A percentile compares a stretch with the other conserved stretches of the same genome.
These are phyloP conservation scores for Mimas tiliae DNA, from an alignment of 2,888 invertebrate species.

Conservation along the genomic window DNA sequence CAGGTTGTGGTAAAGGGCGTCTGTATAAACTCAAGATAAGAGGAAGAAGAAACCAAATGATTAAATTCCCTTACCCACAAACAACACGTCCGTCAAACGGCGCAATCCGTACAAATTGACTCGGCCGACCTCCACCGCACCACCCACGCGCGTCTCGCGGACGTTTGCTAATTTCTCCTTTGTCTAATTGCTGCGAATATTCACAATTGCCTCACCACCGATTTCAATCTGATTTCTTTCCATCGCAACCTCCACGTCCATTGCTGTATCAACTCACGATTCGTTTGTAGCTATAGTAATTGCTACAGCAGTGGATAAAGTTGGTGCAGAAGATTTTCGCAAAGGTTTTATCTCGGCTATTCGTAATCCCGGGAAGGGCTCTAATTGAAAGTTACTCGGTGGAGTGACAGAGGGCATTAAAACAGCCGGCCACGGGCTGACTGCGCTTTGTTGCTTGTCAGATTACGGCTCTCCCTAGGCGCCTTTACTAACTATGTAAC, in stretches of 20 bases:
- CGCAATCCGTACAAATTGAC: conserved; percentile 28
- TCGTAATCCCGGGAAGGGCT: conserved; percentile 43
- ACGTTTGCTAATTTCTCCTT: conserved; percentile 35
- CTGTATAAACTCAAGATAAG: conserved; percentile 19
- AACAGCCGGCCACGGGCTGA: conserved; percentile 48
- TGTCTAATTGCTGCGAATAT: conserved; percentile 35
- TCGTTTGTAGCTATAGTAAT: background rate
- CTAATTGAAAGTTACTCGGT: conserved; percentile 64
- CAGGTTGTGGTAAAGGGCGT: background rate
- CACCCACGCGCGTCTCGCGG: conserved; percentile 31
- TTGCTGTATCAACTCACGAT: background rate
- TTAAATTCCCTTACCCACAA: conserved; percentile 27
- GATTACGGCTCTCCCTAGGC: conserved; percentile 60
- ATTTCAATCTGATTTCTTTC: background rate
- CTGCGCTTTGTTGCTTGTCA: conserved; percentile 63
- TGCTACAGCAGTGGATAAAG: conserved; percentile 11
- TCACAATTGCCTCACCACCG: conserved; percentile 21
- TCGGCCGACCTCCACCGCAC: conserved; percentile 25
- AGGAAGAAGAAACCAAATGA: conserved; percentile 15
- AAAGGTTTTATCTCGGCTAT: conserved; percentile 22
- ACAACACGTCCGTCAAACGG: conserved; percentile 27
- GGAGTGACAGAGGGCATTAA: conserved; percentile 59
- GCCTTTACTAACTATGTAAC: conserved; percentile 44
- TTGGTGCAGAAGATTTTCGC: background rate
- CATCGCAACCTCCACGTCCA: background rate